These are phyloP conservation scores for Ophioninae sp. DNA, from an alignment of 2,888 invertebrate genomes.

Conservation along the genomic window DNA sequence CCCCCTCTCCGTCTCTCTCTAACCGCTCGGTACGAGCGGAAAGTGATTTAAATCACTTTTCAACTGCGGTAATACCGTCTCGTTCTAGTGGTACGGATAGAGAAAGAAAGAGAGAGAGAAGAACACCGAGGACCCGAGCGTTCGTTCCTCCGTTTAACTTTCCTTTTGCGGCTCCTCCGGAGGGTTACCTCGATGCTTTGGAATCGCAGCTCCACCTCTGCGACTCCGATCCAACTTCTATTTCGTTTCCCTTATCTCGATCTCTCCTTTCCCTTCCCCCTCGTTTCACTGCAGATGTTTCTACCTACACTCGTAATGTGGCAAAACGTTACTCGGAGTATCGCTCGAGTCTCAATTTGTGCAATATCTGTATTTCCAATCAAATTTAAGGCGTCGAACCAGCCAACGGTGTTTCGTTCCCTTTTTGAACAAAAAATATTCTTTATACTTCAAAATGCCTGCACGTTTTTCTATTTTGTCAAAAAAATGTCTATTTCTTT, in stretches of 20 bases:
- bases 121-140: conserved; percentile 18
- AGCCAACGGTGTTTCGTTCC: too few species aligned
- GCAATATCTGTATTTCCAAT: too few species aligned
- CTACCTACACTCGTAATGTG: too few species aligned
- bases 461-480: too few species aligned
- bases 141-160: conserved; percentile 41
- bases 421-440: too few species aligned
- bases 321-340: too few species aligned
- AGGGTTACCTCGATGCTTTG: conserved; percentile 17
- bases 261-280: too few species aligned
- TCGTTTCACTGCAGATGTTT: too few species aligned
- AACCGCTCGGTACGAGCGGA: conserved; percentile 49
- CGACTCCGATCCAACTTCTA: background rate
- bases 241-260: conserved; percentile 6
- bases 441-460: too few species aligned
- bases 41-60: conserved; percentile 68
- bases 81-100: conserved; percentile 32
- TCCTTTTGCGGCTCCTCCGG: conserved; percentile 40
- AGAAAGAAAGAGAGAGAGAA: conserved; percentile 1
- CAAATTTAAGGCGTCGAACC: too few species aligned
- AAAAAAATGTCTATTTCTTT: too few species aligned
- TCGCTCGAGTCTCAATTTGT: too few species aligned
- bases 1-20: conserved; percentile 27
- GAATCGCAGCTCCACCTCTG: conserved; percentile 27
- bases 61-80: conserved; percentile 63